Percentiles rank a stretch among this genome's conserved stretches.
These are phyloP conservation scores for Apeira syringaria DNA, from an alignment of 2,888 invertebrate species.

Conservation along the genomic window DNA sequence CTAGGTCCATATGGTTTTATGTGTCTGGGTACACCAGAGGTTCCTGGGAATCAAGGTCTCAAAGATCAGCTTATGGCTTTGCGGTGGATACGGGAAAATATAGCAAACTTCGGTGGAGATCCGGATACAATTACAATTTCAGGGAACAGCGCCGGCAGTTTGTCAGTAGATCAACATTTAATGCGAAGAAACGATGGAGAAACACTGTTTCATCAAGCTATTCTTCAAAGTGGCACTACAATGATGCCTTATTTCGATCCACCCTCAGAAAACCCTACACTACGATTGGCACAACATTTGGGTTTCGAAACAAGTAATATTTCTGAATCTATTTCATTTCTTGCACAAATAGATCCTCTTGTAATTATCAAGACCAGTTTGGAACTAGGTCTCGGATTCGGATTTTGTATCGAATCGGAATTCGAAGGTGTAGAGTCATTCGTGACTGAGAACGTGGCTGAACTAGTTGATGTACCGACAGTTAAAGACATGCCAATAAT, in stretches of 20 bases:
- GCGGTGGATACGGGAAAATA: constrained; percentile 54
- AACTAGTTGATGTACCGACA: constrained; percentile 27
- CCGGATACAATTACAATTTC: constrained; percentile 46
- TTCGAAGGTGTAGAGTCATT: constrained; percentile 42
- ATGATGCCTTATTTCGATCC: constrained; percentile 25
- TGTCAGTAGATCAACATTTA: constrained; percentile 50
- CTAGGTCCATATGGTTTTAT: constrained; percentile 60
- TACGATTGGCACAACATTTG: constrained; percentile 39
- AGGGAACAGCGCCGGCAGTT: constrained; percentile 56
- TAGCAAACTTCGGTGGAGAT: constrained; percentile 57
- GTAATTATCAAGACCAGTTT: constrained; percentile 35
- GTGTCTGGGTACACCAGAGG: constrained; percentile 53
- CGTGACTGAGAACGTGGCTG: constrained; percentile 34
- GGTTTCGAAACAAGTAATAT: constrained; percentile 35
- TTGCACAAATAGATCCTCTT: constrained; percentile 34
- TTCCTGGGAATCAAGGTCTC: constrained; percentile 60
- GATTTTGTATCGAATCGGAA: constrained; percentile 41
- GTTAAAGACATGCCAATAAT: constrained; percentile 37
- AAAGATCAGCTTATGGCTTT: constrained; percentile 56
- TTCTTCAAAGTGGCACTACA: constrained; percentile 46
- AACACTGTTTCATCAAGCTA: constrained; percentile 41
- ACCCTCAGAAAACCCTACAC: constrained; percentile 34
- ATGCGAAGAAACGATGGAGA: constrained; percentile 30
- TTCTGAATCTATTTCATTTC: constrained; percentile 39
- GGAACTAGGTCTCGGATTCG: constrained; percentile 27